Conservation (phyloP, 1,140 invertebrate genomes). For the Drosophila bifasciata region DNA sequence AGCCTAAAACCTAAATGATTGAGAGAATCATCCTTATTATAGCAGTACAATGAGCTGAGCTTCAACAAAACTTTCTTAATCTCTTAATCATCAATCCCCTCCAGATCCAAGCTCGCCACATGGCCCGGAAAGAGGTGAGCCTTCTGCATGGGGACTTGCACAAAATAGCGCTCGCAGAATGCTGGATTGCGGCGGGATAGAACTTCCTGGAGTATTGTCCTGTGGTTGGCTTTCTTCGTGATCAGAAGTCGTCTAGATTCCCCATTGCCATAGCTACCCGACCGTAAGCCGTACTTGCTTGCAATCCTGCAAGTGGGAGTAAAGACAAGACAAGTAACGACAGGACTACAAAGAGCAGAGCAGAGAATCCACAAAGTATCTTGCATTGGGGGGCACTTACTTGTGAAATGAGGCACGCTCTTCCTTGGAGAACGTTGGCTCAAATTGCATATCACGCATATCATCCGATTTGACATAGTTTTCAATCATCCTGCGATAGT, state of each 20-base stretch:
- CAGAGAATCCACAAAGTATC: too few relatives aligned
- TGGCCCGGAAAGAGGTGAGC: conserved; percentile 72
- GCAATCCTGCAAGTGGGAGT: conserved; percentile 58
- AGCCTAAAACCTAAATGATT: not conserved
- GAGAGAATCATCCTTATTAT: conserved; percentile 40
- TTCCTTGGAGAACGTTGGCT: conserved; percentile 88
- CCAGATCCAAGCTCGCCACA: conserved; percentile 62
- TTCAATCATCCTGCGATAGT: conserved; percentile 59
- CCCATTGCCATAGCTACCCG: conserved; percentile 86
- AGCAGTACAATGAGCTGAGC: conserved; percentile 31
- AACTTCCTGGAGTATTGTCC: conserved; percentile 63
- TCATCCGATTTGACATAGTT: conserved; percentile 85
- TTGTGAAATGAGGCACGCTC: conserved; percentile 89
- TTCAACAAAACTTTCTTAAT: not conserved
- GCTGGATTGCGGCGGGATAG: conserved; percentile 60
- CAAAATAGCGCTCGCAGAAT: conserved; percentile 76
- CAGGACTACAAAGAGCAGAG: too few relatives aligned
- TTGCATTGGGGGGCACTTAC: conserved; percentile 83
- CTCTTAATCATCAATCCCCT: conserved; percentile 40
- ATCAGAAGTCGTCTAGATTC: conserved; percentile 84
- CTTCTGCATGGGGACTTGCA: conserved; percentile 76
- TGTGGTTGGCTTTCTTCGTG: conserved; percentile 63
- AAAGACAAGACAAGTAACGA: not conserved
- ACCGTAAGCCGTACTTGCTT: conserved; percentile 85
- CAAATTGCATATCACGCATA: conserved; percentile 88